These are phyloP conservation scores for Pantherophis alleghaniensis DNA, from an alignment of 2,797 vertebrate species.

Conservation along the genomic window DNA sequence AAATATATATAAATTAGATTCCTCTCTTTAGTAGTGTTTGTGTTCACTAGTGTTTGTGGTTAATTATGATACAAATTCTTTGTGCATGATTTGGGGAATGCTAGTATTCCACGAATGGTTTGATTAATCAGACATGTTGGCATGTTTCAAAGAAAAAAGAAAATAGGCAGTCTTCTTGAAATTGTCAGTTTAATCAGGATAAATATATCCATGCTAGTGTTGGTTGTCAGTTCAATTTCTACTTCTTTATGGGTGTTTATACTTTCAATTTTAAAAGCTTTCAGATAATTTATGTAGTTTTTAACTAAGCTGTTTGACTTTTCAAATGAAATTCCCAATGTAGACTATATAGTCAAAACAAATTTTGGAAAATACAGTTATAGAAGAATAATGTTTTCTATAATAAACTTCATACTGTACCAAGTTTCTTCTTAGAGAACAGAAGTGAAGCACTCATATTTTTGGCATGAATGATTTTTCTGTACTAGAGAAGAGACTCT, in stretches of 20 bases:
- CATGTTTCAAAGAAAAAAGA: background rate
- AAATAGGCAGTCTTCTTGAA: background rate
- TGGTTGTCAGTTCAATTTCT: background rate
- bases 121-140: background rate
- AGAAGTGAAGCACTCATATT: constrained; percentile 1
- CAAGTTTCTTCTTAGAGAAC: background rate
- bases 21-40: background rate
- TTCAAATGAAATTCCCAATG: background rate
- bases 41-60: background rate
- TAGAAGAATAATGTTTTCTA: background rate
- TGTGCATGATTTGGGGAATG: background rate
- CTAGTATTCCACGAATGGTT: background rate
- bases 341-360: background rate
- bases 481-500: background rate
- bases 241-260: background rate
- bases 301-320: background rate
- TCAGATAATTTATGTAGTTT: background rate
- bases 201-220: background rate
- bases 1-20: background rate
- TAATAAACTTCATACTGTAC: background rate
- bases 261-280: background rate
- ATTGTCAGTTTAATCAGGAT: background rate
- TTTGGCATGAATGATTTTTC: background rate
- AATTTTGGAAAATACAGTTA: background rate
- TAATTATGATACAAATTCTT: background rate